These are phyloP conservation scores for Acanthococcus lagerstroemiae DNA, from an alignment of 2,888 invertebrate genomes.

Conservation along the genomic window DNA sequence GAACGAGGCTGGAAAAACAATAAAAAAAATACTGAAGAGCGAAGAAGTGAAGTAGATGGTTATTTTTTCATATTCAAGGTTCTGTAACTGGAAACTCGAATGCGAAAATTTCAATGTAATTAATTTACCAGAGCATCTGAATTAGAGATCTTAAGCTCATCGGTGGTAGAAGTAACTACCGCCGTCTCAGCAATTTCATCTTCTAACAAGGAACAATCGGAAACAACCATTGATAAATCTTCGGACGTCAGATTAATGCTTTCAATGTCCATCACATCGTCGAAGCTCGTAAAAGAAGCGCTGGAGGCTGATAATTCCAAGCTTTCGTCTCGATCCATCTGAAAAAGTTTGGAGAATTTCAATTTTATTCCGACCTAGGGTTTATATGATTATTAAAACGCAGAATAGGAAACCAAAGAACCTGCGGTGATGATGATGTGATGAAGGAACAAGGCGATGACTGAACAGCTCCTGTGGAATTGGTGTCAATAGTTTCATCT, in stretches of 20 bases:
- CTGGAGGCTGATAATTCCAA: not conserved
- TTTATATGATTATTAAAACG: not conserved
- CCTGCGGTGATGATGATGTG: not conserved
- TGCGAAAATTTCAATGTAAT: not conserved
- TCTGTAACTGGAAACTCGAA: not conserved
- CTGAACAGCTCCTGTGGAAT: not conserved
- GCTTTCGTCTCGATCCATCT: not conserved
- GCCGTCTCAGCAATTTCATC: not conserved
- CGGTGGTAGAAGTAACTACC: not conserved
- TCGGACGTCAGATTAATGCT: not conserved
- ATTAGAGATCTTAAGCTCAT: not conserved
- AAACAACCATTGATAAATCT: slow-evolving; percentile 9
- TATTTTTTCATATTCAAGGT: not conserved
- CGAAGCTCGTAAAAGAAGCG: not conserved
- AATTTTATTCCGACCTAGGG: not conserved
- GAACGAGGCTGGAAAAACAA: too few species aligned
- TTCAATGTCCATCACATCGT: not conserved
- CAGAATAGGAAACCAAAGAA: not conserved
- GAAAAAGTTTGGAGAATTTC: not conserved
- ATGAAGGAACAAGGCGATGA: not conserved
- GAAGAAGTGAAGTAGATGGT: too few species aligned
- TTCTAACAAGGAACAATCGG: slow-evolving; percentile 6
- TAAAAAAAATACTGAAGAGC: too few species aligned
- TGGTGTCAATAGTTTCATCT: not conserved
- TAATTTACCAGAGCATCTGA: not conserved